Evolutionary conservation across 2,888 invertebrate species (phyloP).

Genomic region (Punctoribates punctum): DNA sequence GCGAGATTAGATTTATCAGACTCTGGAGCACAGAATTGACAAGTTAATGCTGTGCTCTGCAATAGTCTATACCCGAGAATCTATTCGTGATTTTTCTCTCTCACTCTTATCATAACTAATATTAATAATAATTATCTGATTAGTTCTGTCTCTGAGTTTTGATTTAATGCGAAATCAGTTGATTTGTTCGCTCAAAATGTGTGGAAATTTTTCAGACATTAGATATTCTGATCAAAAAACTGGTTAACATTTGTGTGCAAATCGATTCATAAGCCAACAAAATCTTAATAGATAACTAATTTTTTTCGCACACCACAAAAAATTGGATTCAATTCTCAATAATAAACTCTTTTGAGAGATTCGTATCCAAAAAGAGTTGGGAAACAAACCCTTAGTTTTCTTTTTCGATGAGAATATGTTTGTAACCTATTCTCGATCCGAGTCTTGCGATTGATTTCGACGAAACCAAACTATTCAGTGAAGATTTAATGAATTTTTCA

Average conservation of each 20-base stretch:
- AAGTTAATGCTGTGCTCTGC: background rate
- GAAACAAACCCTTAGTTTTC: too few relatives aligned
- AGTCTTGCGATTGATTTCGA: too few relatives aligned
- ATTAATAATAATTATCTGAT: conserved; percentile 19
- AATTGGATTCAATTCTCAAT: too few relatives aligned
- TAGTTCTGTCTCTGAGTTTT: background rate
- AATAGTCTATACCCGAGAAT: background rate
- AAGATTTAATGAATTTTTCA: conserved; percentile 19
- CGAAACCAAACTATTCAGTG: too few relatives aligned
- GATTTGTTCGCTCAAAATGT: background rate
- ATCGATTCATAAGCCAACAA: too few relatives aligned
- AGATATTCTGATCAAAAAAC: background rate
- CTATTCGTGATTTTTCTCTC: background rate
- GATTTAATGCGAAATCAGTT: background rate
- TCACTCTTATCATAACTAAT: background rate
- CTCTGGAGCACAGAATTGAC: background rate
- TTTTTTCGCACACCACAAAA: too few relatives aligned
- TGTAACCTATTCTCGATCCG: too few relatives aligned
- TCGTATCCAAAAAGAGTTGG: too few relatives aligned
- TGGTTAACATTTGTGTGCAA: background rate
- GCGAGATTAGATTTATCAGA: background rate
- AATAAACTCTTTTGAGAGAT: too few relatives aligned
- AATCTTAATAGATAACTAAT: too few relatives aligned
- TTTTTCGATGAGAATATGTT: too few relatives aligned
- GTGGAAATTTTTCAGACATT: too few relatives aligned